Percentiles rank a stretch among this genome's conserved stretches.
These are phyloP conservation scores for Nasonovia ribisnigri DNA, from an alignment of 2,888 invertebrate genomes.

Conservation along the genomic window DNA sequence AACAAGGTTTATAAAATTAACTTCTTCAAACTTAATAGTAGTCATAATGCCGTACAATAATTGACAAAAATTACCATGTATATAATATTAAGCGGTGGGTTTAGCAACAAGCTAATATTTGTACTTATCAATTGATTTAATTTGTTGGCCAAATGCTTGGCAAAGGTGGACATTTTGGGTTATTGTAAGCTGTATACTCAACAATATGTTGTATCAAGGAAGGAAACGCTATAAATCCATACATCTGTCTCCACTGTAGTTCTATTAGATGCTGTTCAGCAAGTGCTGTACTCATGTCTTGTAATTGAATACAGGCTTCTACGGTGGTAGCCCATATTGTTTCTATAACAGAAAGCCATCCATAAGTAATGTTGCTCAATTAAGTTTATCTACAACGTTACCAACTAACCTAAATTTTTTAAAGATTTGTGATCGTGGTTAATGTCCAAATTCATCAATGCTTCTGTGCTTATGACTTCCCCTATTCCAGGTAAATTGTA, in stretches of 20 bases:
- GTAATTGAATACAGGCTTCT: conserved; percentile 75
- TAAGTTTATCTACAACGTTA: background rate
- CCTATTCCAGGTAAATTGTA: conserved; percentile 67
- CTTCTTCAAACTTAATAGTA: background rate
- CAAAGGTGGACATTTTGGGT: conserved; percentile 49
- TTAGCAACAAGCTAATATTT: conserved; percentile 32
- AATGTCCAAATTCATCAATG: conserved; percentile 71
- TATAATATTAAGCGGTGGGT: conserved; percentile 7
- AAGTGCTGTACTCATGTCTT: conserved; percentile 70
- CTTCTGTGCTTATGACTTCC: conserved; percentile 71
- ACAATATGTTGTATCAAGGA: conserved; percentile 69
- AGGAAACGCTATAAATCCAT: conserved; percentile 69
- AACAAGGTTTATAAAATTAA: background rate
- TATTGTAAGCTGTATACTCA: conserved; percentile 67
- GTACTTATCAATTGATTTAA: conserved; percentile 45
- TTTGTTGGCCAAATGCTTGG: conserved; percentile 59
- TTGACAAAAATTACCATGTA: conserved; percentile 47
- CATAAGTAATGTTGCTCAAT: conserved; percentile 6
- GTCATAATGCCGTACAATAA: conserved; percentile 20
- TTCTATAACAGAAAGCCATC: conserved; percentile 71
- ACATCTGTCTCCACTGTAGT: conserved; percentile 72
- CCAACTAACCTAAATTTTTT: conserved; percentile 71
- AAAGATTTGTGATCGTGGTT: conserved; percentile 71
- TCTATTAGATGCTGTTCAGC: conserved; percentile 71
- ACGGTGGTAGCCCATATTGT: conserved; percentile 78